phyloP scores from a whole-genome alignment of 2,113 vertebrate species.

The Anarhynchus alexandrinus region DNA sequence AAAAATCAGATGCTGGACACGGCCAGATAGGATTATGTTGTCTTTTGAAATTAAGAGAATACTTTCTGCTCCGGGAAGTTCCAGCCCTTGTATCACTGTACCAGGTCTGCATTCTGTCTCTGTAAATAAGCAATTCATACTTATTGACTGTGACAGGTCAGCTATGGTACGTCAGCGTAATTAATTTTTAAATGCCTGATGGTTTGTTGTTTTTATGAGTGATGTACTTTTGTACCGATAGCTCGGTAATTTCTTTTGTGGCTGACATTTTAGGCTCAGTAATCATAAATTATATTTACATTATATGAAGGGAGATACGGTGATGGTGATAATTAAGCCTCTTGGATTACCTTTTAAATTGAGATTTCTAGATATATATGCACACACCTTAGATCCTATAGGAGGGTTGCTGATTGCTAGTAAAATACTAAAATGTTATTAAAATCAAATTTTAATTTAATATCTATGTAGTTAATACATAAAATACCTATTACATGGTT shows the following conservation, averaged over 20 bases:
- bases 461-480: slow-evolving; percentile 31
- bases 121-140: slow-evolving; percentile 22
- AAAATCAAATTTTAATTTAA: slow-evolving; percentile 43
- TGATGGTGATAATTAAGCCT: slow-evolving; percentile 28
- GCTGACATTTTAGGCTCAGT: slow-evolving; percentile 35
- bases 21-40: neutral
- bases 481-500: slow-evolving; percentile 60
- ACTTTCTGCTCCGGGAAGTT: neutral
- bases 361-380: neutral
- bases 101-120: neutral
- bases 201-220: slow-evolving; percentile 54
- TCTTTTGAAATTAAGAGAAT: neutral
- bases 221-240: slow-evolving; percentile 16
- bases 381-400: neutral
- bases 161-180: neutral
- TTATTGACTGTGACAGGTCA: neutral
- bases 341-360: neutral
- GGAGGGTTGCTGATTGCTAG: neutral
- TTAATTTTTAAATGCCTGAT: slow-evolving; percentile 45
- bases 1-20: neutral
- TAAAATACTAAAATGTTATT: slow-evolving; percentile 10
- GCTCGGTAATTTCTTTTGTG: slow-evolving; percentile 10
- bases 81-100: neutral
- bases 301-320: neutral
- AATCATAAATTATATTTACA: slow-evolving; percentile 40